These are phyloP conservation scores for Steinernema khuongi DNA, from an alignment of 1,140 invertebrate species.

Conservation along the genomic window DNA sequence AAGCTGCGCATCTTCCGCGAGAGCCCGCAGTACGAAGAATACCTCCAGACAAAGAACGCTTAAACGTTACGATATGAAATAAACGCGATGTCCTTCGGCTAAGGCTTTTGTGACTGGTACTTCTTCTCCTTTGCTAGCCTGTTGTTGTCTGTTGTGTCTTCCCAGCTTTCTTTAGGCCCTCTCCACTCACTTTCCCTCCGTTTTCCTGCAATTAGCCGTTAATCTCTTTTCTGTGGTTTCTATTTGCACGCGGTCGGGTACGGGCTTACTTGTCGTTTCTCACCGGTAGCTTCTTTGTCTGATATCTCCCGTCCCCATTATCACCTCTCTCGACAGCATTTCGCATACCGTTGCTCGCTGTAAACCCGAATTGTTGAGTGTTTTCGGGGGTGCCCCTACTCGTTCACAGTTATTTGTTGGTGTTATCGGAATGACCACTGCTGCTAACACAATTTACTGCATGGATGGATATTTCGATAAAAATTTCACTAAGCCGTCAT, in stretches of 20 bases:
- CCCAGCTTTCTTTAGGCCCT: neutral
- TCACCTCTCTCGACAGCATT: neutral
- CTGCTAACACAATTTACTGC: neutral
- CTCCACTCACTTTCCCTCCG: neutral
- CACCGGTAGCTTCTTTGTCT: too few species aligned
- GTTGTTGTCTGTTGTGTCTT: neutral
- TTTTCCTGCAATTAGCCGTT: neutral
- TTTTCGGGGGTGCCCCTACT: neutral
- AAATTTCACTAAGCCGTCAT: neutral
- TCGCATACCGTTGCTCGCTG: neutral
- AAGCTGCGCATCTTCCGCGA: slow-evolving; percentile 39
- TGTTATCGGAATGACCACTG: neutral
- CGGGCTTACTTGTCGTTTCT: too few species aligned
- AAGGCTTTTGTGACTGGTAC: neutral
- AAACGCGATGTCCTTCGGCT: neutral
- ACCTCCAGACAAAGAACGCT: neutral
- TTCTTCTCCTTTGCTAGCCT: neutral
- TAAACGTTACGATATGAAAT: neutral
- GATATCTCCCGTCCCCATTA: too few species aligned
- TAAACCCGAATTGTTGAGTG: neutral
- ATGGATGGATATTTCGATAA: neutral
- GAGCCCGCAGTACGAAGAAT: slow-evolving; percentile 1
- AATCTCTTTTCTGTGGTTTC: neutral
- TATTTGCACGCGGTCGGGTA: too few species aligned
- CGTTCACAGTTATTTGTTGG: neutral